phyloP scores from a whole-genome alignment of 1,140 invertebrate species.

The Drosophila sp. region DNA sequence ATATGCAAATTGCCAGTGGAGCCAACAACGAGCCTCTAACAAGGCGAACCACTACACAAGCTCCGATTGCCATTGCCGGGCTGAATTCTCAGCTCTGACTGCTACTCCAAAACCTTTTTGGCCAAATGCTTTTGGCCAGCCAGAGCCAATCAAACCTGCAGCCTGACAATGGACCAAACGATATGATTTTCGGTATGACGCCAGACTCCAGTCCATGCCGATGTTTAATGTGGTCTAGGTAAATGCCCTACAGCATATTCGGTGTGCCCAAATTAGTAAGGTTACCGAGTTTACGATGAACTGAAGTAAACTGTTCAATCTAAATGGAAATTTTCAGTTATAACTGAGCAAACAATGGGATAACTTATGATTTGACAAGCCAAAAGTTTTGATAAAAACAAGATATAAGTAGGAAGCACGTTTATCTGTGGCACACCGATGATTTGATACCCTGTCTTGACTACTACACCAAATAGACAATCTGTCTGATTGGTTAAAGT shows the following conservation, averaged over 20 bases:
- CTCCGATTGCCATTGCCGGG: slow-evolving; percentile 57
- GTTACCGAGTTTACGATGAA: slow-evolving; percentile 5
- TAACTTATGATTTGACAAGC: slow-evolving; percentile 21
- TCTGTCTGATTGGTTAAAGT: too few species aligned
- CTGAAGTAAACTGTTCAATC: slow-evolving; percentile 39
- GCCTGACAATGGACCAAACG: slow-evolving; percentile 27
- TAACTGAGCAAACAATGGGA: slow-evolving; percentile 23
- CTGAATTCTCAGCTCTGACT: slow-evolving; percentile 25
- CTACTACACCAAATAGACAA: neutral
- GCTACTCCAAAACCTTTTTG: slow-evolving; percentile 48
- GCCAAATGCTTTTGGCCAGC: slow-evolving; percentile 43
- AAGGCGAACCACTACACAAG: slow-evolving; percentile 37
- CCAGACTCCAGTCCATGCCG: neutral
- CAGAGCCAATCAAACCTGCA: slow-evolving; percentile 56
- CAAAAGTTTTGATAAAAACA: neutral
- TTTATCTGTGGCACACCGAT: too few species aligned
- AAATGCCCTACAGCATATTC: slow-evolving; percentile 44
- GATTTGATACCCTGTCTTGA: too few species aligned
- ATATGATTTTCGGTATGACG: slow-evolving; percentile 29
- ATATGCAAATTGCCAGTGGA: slow-evolving; percentile 74
- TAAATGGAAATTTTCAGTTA: slow-evolving; percentile 59
- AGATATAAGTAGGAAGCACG: neutral
- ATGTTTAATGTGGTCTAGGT: slow-evolving; percentile 37
- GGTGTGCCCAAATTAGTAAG: slow-evolving; percentile 47
- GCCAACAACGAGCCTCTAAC: slow-evolving; percentile 26